Base-by-base conservation (phyloP, 2,797 vertebrate species). In the Myripristis murdjan region DNA sequence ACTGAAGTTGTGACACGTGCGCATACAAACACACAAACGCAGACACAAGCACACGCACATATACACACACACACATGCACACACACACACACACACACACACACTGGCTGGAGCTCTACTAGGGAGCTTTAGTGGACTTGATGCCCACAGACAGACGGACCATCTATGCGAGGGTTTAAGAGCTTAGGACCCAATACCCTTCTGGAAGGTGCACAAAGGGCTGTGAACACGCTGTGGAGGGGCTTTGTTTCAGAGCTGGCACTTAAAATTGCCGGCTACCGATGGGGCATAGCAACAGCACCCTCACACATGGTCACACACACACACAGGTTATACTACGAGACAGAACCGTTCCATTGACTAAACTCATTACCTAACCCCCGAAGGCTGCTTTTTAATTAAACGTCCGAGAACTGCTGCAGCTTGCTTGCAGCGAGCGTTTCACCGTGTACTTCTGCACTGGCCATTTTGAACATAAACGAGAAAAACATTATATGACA, bases 181-280 rank as follows among this genome's bases (percentile, higher is more conserved):
- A 86, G 89, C 87, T 93, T 91, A 85, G 80, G 79, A 84, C 79
- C 89, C 87, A 83, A 81, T 76, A 87, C 73, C 84, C 79, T 76
- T 68, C 81, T 87, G 83, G 87, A 87, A 60, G 77, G 78, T 54
- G 68, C 70, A 88, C 72, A 87, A 78, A 86, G 77, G 47, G 67
- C 43, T 57, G 48, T 20, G 78, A 77, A 74, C 75, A 84, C 74
- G 57, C 48, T 6, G 48, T 28, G 67, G 81, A 64, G 51, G 44
- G 67, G 54, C 70, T 75, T 79, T 79, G 68, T 79, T 72, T 83
- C 72, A 73, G 49, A 82, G 54, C 54, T 73, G 65, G 59, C 53
- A 79, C 75, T 68, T 64, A 41, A 77, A 83, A 57, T 44, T 73
- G 48, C 63, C 33, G 66, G 78, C 22, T 48, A 59, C 73, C 79